Base-by-base conservation (phyloP, 2,113 vertebrate species). In the Bucco capensis region DNA sequence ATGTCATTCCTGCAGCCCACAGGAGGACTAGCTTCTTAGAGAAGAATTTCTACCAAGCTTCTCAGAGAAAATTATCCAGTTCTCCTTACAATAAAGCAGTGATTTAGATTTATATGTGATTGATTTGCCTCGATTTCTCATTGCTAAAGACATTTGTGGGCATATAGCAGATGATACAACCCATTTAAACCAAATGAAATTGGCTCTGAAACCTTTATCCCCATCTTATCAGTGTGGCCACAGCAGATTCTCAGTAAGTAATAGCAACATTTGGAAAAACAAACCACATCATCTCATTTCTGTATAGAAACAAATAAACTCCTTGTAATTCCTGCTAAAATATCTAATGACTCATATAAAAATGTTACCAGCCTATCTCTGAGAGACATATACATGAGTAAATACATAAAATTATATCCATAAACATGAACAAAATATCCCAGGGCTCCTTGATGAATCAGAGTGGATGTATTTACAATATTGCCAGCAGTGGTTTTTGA, bases 1-100 rank as follows among this genome's bases (percentile, higher is more conserved):
- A 23, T 42, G 9, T 25, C 1, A 1, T 21, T 51, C 12, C 27
- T 46, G 23, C 40, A 81, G 75, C 6, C 23, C 0, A 0, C 21
- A 69, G 73, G 54, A 61, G 40, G 23, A 14, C 21, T 58, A 35
- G n/a, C 47, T 49, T 81, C 61, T 60, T 33, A 65, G 69, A 65
- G 46, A 76, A 88, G 23, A 76, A 90, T 82, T 70, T 66, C 49
- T 62, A 30, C 19, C 25, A 40, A 50, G 37, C 58, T 62, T 72
- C 58, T 69, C 40, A 40, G 54, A 61, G 14, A 93, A 73, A 10
- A 38, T 33, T 25, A 38, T 35, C 28, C n/a, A 69, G 47, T 86
- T 76, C n/a, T 69, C 23, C 21, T 78, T 84, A 50, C 6, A 79
- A 50, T 70, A 78, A 76, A 76, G 17, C 42, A 47, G 14, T 60